Conservation (phyloP, 1,140 invertebrate species). For the Berghia stephanieae region DNA sequence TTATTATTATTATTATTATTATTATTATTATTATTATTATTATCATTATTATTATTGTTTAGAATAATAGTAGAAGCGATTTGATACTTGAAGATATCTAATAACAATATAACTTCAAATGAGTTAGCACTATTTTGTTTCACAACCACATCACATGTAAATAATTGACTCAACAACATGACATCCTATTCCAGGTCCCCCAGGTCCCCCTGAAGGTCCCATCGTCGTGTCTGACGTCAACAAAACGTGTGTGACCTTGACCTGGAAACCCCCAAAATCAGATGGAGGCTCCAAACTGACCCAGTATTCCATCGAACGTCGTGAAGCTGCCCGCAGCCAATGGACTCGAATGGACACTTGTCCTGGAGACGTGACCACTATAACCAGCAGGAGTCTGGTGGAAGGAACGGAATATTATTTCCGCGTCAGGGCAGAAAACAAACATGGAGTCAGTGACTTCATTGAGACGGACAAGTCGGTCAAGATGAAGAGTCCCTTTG, state of each 20-base stretch:
- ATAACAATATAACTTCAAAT: too few relatives aligned
- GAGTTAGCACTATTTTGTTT: too few relatives aligned
- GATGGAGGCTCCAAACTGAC: slow-evolving; percentile 64
- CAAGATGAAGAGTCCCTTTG: slow-evolving; percentile 88
- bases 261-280: slow-evolving; percentile 60
- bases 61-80: too few relatives aligned
- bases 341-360: slow-evolving; percentile 79
- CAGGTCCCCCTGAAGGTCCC: slow-evolving; percentile 87
- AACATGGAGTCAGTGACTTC: slow-evolving; percentile 76
- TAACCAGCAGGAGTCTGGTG: slow-evolving; percentile 84
- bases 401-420: slow-evolving; percentile 89
- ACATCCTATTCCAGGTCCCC: slow-evolving; percentile 68
- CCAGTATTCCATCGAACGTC: slow-evolving; percentile 65
- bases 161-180: too few relatives aligned
- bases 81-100: too few relatives aligned
- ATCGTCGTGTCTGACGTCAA: slow-evolving; percentile 69
- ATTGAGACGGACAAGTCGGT: slow-evolving; percentile 88
- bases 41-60: too few relatives aligned
- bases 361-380: slow-evolving; percentile 69
- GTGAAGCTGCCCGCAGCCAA: slow-evolving; percentile 73
- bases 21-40: too few relatives aligned
- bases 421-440: slow-evolving; percentile 87
- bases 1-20: too few relatives aligned
- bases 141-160: too few relatives aligned
- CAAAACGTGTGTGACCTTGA: slow-evolving; percentile 65